Evolutionary conservation across 2,113 vertebrate genomes (phyloP), one percentile per base, ranked within the genome.

Genomic region (Antigone vipio): DNA sequence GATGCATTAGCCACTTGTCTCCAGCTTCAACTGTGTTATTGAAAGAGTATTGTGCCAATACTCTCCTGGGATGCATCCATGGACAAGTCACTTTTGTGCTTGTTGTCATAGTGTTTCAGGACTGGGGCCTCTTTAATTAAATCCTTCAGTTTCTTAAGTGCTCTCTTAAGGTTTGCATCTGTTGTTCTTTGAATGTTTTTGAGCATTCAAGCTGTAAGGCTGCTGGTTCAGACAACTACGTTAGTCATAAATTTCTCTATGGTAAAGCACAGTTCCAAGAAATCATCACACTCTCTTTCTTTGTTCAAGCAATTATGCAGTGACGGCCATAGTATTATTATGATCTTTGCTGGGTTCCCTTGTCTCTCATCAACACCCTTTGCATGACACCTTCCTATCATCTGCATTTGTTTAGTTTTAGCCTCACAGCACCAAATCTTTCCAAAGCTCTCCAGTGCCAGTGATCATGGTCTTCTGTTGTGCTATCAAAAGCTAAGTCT

Each of bases 1-100:
- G 86, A 91, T 63, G 80, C 89, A 89, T 87, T 89, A 96, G 60
- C 68, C 84, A 92, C 86, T 96, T 89, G 72, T 87, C 80, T 96
- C 58, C 72, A 90, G 58, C 78, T 83, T 95, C 75, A 85, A 11
- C 50, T 80, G 45, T 56, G 11, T 78, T 85, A 89, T 11, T 89
- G 76, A 71, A 92, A 63, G 59, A 59, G 18, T 59, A 27, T 49
- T 81, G n/a, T 89, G 73, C 42, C 64, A 89, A 49, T 85, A 52
- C 13, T 87, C 44, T 89, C 47, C 50, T 55, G 83, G 55, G 68
- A 91, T 50, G 68, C 38, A 67, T 38, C 64, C 73, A 75, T 9
- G 16, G 49, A 72, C 47, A 85, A 89, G 40, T 67, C 38, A 89
- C 60, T 89, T 95, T 40, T 87, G 64, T 89, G 32, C 52, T 60